These are phyloP conservation scores for Lophius americanus DNA, from an alignment of 2,797 vertebrate genomes.

Conservation along the genomic window DNA sequence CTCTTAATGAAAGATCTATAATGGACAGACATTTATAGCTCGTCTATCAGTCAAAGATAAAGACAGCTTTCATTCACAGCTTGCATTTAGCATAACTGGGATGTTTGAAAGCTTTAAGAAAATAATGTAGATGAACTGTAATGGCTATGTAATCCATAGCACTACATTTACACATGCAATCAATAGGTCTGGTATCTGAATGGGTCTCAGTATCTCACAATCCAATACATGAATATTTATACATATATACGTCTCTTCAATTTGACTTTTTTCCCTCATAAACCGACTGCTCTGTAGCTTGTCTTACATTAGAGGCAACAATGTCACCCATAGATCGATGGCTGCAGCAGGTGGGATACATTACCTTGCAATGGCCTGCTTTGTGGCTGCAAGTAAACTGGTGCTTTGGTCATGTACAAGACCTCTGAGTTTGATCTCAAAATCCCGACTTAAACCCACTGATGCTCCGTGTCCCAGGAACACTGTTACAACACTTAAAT, in stretches of 20 bases:
- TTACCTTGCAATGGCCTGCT: constrained; percentile 62
- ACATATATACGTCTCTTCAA: neutral
- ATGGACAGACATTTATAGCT: constrained; percentile 35
- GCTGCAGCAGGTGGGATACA: constrained; percentile 50
- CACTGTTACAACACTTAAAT: constrained; percentile 73
- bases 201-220: neutral
- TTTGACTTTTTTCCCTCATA: constrained; percentile 9
- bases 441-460: constrained; percentile 60
- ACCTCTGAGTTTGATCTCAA: constrained; percentile 61
- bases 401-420: constrained; percentile 46
- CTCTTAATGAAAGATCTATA: constrained; percentile 35
- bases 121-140: neutral
- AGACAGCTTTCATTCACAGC: constrained; percentile 9
- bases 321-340: constrained; percentile 56
- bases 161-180: neutral
- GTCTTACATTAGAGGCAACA: constrained; percentile 57
- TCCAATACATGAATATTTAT: neutral
- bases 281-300: constrained; percentile 20
- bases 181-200: neutral
- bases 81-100: neutral
- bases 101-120: constrained; percentile 7
- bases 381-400: constrained; percentile 54
- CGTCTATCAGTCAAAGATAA: constrained; percentile 30
- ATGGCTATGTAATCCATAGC: neutral
- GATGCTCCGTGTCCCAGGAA: constrained; percentile 52